phyloP scores from a whole-genome alignment of 2,113 vertebrate genomes.

The Takifugu flavidus region DNA sequence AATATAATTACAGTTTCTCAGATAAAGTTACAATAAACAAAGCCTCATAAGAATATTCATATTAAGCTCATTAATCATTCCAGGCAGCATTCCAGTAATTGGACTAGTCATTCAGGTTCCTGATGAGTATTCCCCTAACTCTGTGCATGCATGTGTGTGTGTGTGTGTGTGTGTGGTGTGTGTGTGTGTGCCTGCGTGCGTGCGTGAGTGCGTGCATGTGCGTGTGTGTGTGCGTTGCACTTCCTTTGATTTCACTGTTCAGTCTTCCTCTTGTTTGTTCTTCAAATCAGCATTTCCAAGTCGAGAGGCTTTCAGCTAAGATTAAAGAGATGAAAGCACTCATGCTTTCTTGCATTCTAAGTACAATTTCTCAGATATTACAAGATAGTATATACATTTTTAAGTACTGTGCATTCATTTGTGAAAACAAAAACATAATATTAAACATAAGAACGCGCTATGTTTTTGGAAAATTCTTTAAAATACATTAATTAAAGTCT shows the following conservation, averaged over 20 bases:
- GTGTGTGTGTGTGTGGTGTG: background rate
- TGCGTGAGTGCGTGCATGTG: background rate
- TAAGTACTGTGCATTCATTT: too few relatives aligned
- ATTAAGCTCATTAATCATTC: conserved; percentile 29
- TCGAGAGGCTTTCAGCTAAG: conserved; percentile 7
- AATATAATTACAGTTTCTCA: background rate
- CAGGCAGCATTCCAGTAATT: conserved; percentile 36
- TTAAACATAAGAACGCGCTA: too few relatives aligned
- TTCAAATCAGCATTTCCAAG: background rate
- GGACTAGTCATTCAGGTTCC: background rate
- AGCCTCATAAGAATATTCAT: conserved; percentile 2
- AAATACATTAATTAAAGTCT: too few relatives aligned
- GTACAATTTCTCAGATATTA: background rate
- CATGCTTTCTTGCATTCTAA: background rate
- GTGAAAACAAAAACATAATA: too few relatives aligned
- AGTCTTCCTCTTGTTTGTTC: background rate
- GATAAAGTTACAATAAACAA: background rate
- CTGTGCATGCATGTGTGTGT: background rate
- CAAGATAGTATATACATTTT: too few relatives aligned
- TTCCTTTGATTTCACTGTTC: conserved; percentile 8
- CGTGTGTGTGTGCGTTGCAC: background rate
- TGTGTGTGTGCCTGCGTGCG: background rate
- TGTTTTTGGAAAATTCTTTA: too few relatives aligned
- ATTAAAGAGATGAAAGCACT: conserved; percentile 20
- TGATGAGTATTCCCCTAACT: background rate